A percentile compares a stretch with the other conserved stretches of the same genome.
These are phyloP conservation scores for Coregonus ussuriensis DNA, from an alignment of 2,797 vertebrate species.

Conservation along the genomic window DNA sequence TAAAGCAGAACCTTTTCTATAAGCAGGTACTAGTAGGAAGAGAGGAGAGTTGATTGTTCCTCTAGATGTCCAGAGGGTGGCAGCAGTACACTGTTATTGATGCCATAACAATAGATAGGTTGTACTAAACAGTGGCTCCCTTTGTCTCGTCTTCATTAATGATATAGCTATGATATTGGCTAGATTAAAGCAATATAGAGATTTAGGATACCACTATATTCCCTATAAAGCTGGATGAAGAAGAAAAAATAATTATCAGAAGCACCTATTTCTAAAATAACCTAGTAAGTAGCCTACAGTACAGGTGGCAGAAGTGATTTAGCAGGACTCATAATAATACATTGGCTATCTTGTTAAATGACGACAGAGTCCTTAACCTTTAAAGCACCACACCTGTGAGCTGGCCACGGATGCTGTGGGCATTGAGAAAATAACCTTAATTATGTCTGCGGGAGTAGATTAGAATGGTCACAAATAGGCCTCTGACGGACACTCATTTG, in stretches of 20 bases:
- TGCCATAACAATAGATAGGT: not conserved
- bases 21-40: no score
- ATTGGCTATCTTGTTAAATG: not conserved
- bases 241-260: no score
- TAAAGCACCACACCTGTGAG: constrained; percentile 21
- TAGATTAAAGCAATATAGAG: no score
- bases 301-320: not conserved
- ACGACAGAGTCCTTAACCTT: constrained; percentile 11
- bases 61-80: constrained; percentile 63
- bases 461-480: constrained; percentile 4
- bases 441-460: constrained; percentile 13
- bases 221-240: no score
- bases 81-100: constrained; percentile 58
- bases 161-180: no score
- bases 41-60: constrained; percentile 1
- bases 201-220: no score
- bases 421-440: constrained; percentile 16
- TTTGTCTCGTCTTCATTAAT: no score
- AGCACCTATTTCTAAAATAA: not conserved
- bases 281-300: not conserved
- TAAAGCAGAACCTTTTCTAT: no score
- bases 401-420: not conserved
- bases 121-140: not conserved
- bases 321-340: not conserved
- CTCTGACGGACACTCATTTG: constrained; percentile 9